Percentiles rank a stretch among this genome's conserved stretches.
Conservation (phyloP, 1,140 invertebrate genomes). For the Dermatophagoides farinae region DNA sequence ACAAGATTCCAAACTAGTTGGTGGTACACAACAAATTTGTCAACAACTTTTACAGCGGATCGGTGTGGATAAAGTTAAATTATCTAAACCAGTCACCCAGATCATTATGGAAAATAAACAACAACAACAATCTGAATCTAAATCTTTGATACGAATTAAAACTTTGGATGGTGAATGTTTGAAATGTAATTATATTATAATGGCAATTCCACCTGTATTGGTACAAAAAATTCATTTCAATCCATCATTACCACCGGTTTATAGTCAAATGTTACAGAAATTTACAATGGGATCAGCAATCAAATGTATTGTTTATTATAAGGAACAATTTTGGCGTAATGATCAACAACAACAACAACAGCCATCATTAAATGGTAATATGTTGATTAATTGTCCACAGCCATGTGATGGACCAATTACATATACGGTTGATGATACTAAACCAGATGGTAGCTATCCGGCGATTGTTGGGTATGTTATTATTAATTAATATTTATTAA, state of each 20-base stretch:
- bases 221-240: constrained; percentile 25
- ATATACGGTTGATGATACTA: constrained; percentile 24
- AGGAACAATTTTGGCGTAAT: constrained; percentile 25
- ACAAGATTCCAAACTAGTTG: constrained; percentile 27
- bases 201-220: constrained; percentile 23
- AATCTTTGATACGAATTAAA: constrained; percentile 16
- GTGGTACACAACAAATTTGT: constrained; percentile 27
- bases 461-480: constrained; percentile 24
- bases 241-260: constrained; percentile 22
- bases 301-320: constrained; percentile 26
- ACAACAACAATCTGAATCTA: neutral
- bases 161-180: constrained; percentile 18
- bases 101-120: neutral
- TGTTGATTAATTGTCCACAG: constrained; percentile 5
- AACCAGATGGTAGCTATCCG: constrained; percentile 24
- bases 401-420: constrained; percentile 17
- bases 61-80: constrained; percentile 16
- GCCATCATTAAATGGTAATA: constrained; percentile 12
- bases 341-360: constrained; percentile 21
- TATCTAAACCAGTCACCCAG: constrained; percentile 17
- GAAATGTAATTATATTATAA: constrained; percentile 23
- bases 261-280: constrained; percentile 25
- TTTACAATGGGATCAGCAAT: constrained; percentile 27
- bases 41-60: constrained; percentile 22
- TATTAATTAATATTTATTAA: neutral